Evolutionary conservation across 2,113 vertebrate species (phyloP), one percentile per base, ranked within the genome.

Genomic region (Castor canadensis): DNA sequence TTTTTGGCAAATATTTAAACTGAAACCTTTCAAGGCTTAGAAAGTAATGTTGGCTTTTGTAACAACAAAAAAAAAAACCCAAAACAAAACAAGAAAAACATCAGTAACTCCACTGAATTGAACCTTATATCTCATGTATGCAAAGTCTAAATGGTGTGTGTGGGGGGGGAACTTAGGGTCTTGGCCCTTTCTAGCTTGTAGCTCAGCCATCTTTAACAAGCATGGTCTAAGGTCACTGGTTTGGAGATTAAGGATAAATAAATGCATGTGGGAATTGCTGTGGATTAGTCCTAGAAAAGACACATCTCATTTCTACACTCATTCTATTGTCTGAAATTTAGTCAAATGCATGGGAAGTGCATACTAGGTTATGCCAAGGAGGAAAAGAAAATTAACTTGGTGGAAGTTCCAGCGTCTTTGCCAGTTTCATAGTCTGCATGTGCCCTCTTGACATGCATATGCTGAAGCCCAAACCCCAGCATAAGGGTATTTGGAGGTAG

Each of bases 1-100:
- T 66, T 84, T 84, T 60, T 52, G 45, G 93, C 58, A 95, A 90
- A 87, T 94, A 95, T 92, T 93, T 69, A 71, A 84, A 73, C 47
- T 62, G n/a, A 91, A 89, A 82, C 13, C 17, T 95, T 94, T 71
- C 24, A 80, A 90, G 43, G 30, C 87, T 95, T 84, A 71, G 71
- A 67, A 87, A 58, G 40, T 47, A 62, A 49, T 87, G 66, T 79
- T 52, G 73, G 43, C 38, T 40, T 94, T 38, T 93, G 38, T 81
- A 58, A 93, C 12, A 87, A 88, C 73, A n/a, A n/a, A n/a, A n/a
- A n/a, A n/a, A n/a, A n/a, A n/a, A n/a, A n/a, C n/a, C n/a, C 28
- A 66, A 66, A 87, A 75, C 72, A 90, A 92, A 79, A 82, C 12
- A 47, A 67, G 81, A 95, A 87, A 62, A 54, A 89, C 89, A 52